A percentile compares a stretch with the other conserved stretches of the same genome.
Conservation (phyloP, 2,888 invertebrate species). For the Napeogenes inachia region DNA sequence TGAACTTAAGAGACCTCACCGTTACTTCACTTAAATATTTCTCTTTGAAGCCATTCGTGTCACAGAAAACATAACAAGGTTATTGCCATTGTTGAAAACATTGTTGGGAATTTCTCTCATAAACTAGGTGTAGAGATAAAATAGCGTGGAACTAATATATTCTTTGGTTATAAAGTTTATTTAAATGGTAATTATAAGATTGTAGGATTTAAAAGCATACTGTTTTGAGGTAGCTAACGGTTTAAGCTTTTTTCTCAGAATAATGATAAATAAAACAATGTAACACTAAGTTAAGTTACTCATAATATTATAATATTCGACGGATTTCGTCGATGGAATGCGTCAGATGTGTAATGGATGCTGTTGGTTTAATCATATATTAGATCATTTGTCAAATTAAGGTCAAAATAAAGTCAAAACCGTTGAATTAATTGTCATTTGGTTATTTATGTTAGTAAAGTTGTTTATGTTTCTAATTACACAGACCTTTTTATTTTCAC, state of each 20-base stretch:
- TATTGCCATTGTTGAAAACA: constrained; percentile 17
- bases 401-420: too few relatives aligned
- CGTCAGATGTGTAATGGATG: too few relatives aligned
- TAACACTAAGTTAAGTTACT: too few relatives aligned
- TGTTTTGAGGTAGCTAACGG: too few relatives aligned
- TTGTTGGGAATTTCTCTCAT: constrained; percentile 15
- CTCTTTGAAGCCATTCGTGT: constrained; percentile 6
- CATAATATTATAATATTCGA: too few relatives aligned
- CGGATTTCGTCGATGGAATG: too few relatives aligned
- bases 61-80: constrained; percentile 11
- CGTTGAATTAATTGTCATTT: too few relatives aligned
- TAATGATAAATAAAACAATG: too few relatives aligned
- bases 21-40: constrained; percentile 5
- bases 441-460: too few relatives aligned
- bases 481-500: background rate
- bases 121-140: constrained; percentile 6
- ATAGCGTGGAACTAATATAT: constrained; percentile 21
- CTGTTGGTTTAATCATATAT: too few relatives aligned
- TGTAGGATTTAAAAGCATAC: background rate
- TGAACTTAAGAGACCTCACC: background rate
- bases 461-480: background rate
- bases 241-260: too few relatives aligned
- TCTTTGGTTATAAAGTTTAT: constrained; percentile 8
- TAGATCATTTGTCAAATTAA: too few relatives aligned
- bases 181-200: background rate